Conservation (phyloP, 1,140 invertebrate genomes). For the Atta cephalotes region DNA sequence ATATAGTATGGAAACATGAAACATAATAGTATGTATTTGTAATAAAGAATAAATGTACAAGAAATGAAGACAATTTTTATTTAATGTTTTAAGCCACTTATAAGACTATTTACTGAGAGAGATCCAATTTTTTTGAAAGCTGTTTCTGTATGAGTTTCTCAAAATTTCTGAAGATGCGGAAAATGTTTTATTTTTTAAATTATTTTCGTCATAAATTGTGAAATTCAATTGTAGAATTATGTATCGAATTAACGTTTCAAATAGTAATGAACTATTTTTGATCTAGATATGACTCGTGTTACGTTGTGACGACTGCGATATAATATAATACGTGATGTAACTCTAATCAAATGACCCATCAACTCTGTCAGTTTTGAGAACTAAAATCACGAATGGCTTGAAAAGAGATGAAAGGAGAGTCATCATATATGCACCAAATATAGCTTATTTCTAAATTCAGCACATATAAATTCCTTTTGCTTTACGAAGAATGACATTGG, state of each 20-base stretch:
- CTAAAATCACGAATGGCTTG: background rate
- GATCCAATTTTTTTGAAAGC: background rate
- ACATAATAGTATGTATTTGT: background rate
- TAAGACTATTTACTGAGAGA: background rate
- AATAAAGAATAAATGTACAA: background rate
- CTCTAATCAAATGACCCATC: background rate
- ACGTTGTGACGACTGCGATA: background rate
- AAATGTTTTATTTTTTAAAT: background rate
- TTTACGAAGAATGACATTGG: slow-evolving; percentile 32
- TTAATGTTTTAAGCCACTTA: background rate
- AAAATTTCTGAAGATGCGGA: background rate
- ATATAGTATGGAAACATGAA: background rate
- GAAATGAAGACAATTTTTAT: background rate
- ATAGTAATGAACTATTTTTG: background rate
- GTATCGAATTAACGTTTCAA: background rate
- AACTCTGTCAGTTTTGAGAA: slow-evolving; percentile 6
- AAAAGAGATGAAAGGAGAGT: background rate
- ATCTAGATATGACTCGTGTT: background rate
- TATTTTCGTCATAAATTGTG: background rate
- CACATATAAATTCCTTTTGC: slow-evolving; percentile 17
- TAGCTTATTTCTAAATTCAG: slow-evolving; percentile 18
- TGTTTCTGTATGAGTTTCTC: background rate
- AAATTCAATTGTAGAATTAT: background rate
- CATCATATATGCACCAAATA: background rate
- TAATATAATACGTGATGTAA: background rate